These are phyloP conservation scores for Scaptomyza parva DNA, from an alignment of 2,888 invertebrate genomes.

Conservation along the genomic window DNA sequence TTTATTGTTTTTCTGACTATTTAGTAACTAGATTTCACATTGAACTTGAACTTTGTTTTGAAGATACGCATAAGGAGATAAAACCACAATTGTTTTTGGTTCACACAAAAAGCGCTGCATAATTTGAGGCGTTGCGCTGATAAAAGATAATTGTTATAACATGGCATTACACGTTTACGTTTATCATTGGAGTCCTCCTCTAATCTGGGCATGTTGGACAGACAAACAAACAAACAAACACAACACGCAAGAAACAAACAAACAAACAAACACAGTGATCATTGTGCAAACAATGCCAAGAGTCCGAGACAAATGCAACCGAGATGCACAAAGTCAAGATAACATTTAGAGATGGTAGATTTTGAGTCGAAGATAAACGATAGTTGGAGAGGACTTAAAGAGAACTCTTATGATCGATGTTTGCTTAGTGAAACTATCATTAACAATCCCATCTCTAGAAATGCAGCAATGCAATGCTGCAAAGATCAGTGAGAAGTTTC, in stretches of 20 bases:
- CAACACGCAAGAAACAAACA: conserved; percentile 31
- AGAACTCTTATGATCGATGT: no score
- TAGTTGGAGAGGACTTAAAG: conserved; percentile 1
- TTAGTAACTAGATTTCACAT: background rate
- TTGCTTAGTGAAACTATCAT: no score
- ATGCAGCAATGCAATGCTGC: no score
- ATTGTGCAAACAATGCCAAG: conserved; percentile 45
- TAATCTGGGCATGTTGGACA: conserved; percentile 7
- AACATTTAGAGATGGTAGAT: conserved; percentile 26
- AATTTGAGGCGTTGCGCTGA: conserved; percentile 61
- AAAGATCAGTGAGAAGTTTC: conserved; percentile 36
- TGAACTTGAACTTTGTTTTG: conserved; percentile 65
- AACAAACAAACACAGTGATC: conserved; percentile 31
- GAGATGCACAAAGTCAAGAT: conserved; percentile 47
- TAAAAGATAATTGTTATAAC: conserved; percentile 39
- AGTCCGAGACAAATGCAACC: conserved; percentile 27
- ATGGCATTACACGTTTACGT: conserved; percentile 25
- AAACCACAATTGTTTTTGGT: background rate
- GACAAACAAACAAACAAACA: conserved; percentile 44
- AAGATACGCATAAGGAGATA: conserved; percentile 19
- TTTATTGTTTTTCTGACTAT: background rate
- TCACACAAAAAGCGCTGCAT: conserved; percentile 60
- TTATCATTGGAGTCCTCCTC: conserved; percentile 17
- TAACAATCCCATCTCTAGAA: background rate
- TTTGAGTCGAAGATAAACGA: background rate